These are phyloP conservation scores for Crenichthys baileyi DNA, from an alignment of 2,797 vertebrate genomes.

Conservation along the genomic window DNA sequence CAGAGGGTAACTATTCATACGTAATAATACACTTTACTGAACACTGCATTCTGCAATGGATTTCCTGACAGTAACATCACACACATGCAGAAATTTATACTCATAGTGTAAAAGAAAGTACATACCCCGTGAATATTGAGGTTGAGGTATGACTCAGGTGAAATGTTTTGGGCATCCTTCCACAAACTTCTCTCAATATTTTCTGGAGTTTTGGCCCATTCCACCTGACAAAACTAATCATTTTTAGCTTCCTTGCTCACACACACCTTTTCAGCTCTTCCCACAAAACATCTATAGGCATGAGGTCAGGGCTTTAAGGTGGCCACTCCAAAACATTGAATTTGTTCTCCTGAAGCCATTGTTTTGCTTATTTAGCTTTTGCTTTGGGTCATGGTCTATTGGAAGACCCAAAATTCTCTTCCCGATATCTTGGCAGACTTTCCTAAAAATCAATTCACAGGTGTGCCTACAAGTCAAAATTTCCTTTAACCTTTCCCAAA, in stretches of 20 bases:
- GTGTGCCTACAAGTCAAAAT: too few relatives aligned
- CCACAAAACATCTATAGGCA: not conserved
- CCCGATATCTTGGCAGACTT: too few relatives aligned
- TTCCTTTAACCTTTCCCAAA: too few relatives aligned
- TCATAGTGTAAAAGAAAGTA: too few relatives aligned
- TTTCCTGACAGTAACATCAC: not conserved
- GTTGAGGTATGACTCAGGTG: too few relatives aligned
- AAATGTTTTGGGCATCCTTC: not conserved
- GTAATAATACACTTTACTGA: not conserved
- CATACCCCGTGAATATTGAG: too few relatives aligned
- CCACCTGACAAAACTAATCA: not conserved
- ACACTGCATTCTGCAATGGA: not conserved
- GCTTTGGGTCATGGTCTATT: too few relatives aligned
- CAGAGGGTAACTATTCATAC: slow-evolving; percentile 60
- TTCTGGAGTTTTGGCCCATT: not conserved
- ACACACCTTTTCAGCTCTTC: not conserved
- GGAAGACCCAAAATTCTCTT: too few relatives aligned
- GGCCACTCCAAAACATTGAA: not conserved
- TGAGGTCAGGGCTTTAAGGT: not conserved
- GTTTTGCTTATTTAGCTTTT: not conserved
- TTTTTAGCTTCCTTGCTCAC: not conserved
- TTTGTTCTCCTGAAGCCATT: not conserved
- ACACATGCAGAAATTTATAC: not conserved
- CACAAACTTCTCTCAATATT: not conserved
- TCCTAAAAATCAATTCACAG: too few relatives aligned